phyloP scores from a whole-genome alignment of 2,113 vertebrate genomes.

The Cepphus grylle region DNA sequence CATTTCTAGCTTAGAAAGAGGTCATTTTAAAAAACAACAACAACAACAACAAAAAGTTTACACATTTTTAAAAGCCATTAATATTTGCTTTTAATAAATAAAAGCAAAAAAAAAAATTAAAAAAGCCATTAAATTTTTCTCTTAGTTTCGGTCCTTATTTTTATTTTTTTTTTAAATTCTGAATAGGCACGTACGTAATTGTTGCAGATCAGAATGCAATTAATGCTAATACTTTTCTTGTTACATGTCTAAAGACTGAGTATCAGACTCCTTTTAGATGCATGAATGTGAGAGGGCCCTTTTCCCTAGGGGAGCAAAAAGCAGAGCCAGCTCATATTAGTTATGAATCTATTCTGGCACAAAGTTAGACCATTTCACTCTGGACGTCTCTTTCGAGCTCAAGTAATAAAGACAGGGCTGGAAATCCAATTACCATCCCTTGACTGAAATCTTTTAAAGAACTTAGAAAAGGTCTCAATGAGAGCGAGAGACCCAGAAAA shows the following conservation, averaged over 20 bases:
- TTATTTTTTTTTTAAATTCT: background rate
- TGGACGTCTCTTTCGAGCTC: background rate
- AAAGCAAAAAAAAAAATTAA: too few species aligned
- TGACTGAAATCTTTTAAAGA: conserved; percentile 8
- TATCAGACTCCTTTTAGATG: background rate
- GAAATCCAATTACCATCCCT: conserved; percentile 2
- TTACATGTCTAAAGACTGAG: background rate
- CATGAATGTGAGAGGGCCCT: background rate
- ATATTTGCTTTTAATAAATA: too few species aligned
- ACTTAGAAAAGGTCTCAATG: background rate
- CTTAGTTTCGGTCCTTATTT: background rate
- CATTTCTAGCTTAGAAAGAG: background rate
- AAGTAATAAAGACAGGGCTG: conserved; percentile 34
- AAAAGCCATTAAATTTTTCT: background rate
- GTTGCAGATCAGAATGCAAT: background rate
- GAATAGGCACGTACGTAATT: background rate
- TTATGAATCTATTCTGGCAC: conserved; percentile 10
- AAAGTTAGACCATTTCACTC: background rate
- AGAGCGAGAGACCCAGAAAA: background rate
- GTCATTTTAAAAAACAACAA: background rate
- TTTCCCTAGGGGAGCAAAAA: background rate
- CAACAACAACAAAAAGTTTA: background rate
- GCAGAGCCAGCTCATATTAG: background rate
- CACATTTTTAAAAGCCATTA: background rate
- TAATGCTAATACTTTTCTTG: background rate